phyloP scores from a whole-genome alignment of 2,888 invertebrate species.

The Therioaphis trifolii region DNA sequence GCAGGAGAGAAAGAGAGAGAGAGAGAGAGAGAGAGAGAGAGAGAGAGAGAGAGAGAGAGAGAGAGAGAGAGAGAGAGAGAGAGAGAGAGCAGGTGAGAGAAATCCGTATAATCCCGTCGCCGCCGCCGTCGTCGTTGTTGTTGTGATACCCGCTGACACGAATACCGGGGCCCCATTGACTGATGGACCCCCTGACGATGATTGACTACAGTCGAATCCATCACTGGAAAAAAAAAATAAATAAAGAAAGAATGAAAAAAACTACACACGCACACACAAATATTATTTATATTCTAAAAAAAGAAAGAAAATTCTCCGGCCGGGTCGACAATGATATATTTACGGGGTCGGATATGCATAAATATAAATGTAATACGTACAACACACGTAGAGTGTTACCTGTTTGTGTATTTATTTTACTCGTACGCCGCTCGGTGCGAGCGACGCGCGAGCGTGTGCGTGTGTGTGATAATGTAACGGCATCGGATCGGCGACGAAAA shows the following conservation, averaged over 20 bases:
- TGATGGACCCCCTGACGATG: constrained; percentile 59
- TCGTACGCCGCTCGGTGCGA: neutral
- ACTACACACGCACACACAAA: neutral
- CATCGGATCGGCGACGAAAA: constrained; percentile 40
- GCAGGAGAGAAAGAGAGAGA: too few species aligned
- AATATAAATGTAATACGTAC: neutral
- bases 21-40: too few species aligned
- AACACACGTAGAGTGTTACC: neutral
- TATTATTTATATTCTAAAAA: constrained; percentile 1
- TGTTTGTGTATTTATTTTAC: neutral
- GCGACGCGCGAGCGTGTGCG: neutral
- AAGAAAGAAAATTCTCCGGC: constrained; percentile 30
- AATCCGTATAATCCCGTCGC: constrained; percentile 49
- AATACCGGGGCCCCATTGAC: constrained; percentile 43
- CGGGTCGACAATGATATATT: constrained; percentile 34
- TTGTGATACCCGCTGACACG: constrained; percentile 62
- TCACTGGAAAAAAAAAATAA: constrained; percentile 34
- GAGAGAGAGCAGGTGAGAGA: constrained; percentile 58
- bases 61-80: too few species aligned
- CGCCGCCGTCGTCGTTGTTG: constrained; percentile 49
- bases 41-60: too few species aligned
- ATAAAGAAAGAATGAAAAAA: constrained; percentile 39
- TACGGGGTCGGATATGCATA: neutral
- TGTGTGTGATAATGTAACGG: neutral
- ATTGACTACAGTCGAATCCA: constrained; percentile 59